phyloP scores from a whole-genome alignment of 2,888 invertebrate species.

The Diarsia dahlii region DNA sequence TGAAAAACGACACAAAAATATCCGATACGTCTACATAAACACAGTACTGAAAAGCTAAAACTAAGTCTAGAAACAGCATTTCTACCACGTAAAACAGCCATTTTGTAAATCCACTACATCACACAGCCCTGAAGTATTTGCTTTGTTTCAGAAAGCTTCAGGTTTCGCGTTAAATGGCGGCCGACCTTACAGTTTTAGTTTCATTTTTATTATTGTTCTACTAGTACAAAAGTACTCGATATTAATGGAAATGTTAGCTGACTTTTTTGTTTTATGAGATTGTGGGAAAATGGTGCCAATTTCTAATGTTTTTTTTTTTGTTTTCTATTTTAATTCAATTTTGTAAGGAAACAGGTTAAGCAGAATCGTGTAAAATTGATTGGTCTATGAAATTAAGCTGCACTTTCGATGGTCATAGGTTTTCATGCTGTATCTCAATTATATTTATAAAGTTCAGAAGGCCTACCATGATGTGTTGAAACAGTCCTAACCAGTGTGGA shows the following conservation, averaged over 20 bases:
- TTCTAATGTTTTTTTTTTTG: background rate
- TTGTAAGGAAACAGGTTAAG: background rate
- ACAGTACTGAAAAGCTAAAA: background rate
- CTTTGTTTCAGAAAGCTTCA: conserved; percentile 58
- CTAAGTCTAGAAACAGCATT: background rate
- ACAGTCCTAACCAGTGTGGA: too few species aligned
- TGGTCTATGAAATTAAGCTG: too few species aligned
- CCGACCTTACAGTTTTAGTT: conserved; percentile 36
- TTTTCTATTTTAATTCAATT: background rate
- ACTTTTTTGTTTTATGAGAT: background rate
- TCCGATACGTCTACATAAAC: background rate
- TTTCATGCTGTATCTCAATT: too few species aligned
- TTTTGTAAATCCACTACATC: conserved; percentile 33
- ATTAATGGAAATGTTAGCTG: conserved; percentile 29
- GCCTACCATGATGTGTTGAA: too few species aligned
- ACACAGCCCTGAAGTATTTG: conserved; percentile 51
- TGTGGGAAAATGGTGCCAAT: background rate
- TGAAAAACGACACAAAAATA: background rate
- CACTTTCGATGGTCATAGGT: too few species aligned
- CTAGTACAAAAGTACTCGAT: conserved; percentile 28
- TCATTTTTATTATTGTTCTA: conserved; percentile 46
- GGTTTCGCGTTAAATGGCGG: conserved; percentile 55
- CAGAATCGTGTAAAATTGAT: too few species aligned
- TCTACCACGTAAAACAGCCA: background rate
- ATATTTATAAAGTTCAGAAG: too few species aligned